Base-by-base conservation (phyloP, 2,888 invertebrate species). In the Agrotis clavis region DNA sequence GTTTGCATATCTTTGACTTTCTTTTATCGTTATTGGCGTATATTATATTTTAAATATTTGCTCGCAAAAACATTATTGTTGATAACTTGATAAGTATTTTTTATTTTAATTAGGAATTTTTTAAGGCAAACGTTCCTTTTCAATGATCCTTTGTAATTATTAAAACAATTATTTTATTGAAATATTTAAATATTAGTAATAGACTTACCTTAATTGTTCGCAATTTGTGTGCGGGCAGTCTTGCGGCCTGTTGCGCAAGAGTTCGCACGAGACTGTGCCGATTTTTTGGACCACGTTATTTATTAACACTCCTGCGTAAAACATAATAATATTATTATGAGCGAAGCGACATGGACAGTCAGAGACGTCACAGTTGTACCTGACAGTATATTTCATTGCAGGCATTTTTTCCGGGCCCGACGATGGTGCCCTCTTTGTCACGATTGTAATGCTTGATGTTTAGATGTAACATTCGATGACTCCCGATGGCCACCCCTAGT, bases 261-360 rank as follows among this genome's bases (percentile, higher is more conserved):
- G 93, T 86, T 91, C 90, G 85, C 94, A 93, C 94, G 88, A 92
- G 94, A 96, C 96, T 96, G 95, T 90, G 94, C 90, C 89, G 91
- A 92, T 92, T 92, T 92, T 90, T 90, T 89, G 83, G 85, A 85
- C 87, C 88, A 90, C 93, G 92, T 94, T 94, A 94, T 94, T 94
- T 95, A 96, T 95, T 94, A 95, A 95, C 92, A 92, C 92, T 85
- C 89, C 82, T 85, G 82, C 90, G 83, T 85, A 90, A 91, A 92
- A 83, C 74, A 90, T 82, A n/a, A n/a, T n/a, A n/a, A n/a, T n/a
- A 77, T 30, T 5, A 4, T 5, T 5, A 30, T 79, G 81, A 80
- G 78, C 71, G 70, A 77, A 62, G 68, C 65, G 63, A 80, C 71
- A 65, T 25, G 25, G 25, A 25, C 25, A 25, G 14, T 69, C 74